phyloP scores from a whole-genome alignment of 2,797 vertebrate genomes.

The Sebastes elongatus region DNA sequence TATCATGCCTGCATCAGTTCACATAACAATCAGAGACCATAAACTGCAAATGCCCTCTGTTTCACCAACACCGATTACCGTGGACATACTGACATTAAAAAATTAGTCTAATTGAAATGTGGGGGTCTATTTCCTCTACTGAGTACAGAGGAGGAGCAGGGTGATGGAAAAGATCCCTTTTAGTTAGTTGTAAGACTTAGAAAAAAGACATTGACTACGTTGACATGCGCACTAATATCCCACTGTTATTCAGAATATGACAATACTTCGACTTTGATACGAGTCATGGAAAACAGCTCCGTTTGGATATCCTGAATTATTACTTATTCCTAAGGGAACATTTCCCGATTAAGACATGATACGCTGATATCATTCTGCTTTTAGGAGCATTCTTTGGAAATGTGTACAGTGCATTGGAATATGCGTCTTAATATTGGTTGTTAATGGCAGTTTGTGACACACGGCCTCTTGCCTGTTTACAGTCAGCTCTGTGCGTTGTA shows the following conservation, averaged over 20 bases:
- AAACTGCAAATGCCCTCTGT: constrained; percentile 32
- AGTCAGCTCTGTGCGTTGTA: neutral
- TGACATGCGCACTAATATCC: neutral
- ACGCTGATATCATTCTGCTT: neutral
- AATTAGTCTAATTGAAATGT: constrained; percentile 7
- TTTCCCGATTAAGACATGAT: neutral
- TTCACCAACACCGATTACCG: constrained; percentile 7
- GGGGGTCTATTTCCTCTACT: constrained; percentile 11
- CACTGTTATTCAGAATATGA: neutral
- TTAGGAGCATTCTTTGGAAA: neutral
- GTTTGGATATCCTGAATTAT: neutral
- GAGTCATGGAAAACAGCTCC: too few species aligned
- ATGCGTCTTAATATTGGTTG: neutral
- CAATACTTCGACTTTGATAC: neutral
- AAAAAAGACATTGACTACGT: neutral
- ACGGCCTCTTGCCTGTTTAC: neutral
- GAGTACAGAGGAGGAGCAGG: constrained; percentile 13
- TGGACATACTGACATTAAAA: constrained; percentile 21
- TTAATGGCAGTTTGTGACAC: neutral
- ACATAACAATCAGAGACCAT: constrained; percentile 20
- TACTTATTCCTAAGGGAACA: neutral
- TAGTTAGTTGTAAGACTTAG: constrained; percentile 25
- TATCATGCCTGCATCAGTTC: constrained; percentile 32
- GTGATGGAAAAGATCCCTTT: constrained; percentile 15
- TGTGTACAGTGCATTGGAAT: neutral